Evolutionary conservation across 2,113 vertebrate species (phyloP).

Genomic region (Mirounga angustirostris): DNA sequence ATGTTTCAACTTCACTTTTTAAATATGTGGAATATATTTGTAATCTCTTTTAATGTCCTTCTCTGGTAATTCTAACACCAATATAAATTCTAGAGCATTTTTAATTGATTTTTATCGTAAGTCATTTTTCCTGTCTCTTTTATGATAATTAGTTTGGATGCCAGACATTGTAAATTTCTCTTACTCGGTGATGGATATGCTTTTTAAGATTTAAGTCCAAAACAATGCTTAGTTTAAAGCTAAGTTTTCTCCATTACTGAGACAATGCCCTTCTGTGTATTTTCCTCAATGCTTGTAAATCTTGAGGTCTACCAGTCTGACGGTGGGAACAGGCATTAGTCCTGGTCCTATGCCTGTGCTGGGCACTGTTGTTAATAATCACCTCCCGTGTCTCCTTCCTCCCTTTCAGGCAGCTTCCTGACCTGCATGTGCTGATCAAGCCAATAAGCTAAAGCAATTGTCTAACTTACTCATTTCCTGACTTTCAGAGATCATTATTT

Average conservation of each 20-base stretch:
- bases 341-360: not conserved
- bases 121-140: not conserved
- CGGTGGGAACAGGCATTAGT: not conserved
- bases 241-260: not conserved
- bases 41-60: not conserved
- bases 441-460: not conserved
- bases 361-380: not conserved
- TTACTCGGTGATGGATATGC: not conserved
- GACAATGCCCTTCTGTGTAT: not conserved
- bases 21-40: not conserved
- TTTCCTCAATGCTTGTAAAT: not conserved
- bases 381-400: not conserved
- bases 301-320: not conserved
- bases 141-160: not conserved
- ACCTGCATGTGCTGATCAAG: not conserved
- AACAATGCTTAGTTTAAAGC: not conserved
- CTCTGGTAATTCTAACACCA: not conserved
- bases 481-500: not conserved
- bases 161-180: not conserved
- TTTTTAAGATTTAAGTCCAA: not conserved
- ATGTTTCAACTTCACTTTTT: not conserved
- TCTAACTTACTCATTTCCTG: not conserved
- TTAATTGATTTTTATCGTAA: slow-evolving; percentile 20
- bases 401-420: not conserved
- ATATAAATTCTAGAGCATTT: not conserved